Conservation (phyloP, 2,888 invertebrate species). For the Trissonchulus sp. region DNA sequence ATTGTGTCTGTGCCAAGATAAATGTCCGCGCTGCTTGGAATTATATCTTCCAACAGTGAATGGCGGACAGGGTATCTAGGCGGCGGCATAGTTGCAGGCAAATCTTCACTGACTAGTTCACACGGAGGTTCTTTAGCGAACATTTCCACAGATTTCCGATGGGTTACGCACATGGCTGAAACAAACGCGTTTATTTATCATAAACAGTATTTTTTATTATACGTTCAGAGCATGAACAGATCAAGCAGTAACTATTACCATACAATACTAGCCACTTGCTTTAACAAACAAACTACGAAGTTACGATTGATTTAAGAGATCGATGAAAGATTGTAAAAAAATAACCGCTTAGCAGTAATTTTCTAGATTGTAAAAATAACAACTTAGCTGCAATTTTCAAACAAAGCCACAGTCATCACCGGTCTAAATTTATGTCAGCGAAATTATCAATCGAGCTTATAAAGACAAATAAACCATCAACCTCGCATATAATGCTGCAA, state of each 20-base stretch:
- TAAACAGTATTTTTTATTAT: not conserved
- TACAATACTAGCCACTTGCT: too few relatives aligned
- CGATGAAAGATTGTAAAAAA: not conserved
- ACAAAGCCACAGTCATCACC: too few relatives aligned
- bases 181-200: not conserved
- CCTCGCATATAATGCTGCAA: too few relatives aligned
- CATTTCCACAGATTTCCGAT: not conserved
- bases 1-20: not conserved
- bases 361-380: not conserved
- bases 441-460: too few relatives aligned
- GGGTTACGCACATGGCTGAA: not conserved
- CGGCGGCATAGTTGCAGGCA: not conserved
- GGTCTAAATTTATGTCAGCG: too few relatives aligned
- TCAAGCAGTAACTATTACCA: too few relatives aligned
- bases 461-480: too few relatives aligned
- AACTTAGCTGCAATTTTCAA: not conserved
- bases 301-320: too few relatives aligned
- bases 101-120: not conserved
- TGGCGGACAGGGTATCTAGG: not conserved
- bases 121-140: not conserved
- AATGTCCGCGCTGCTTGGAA: not conserved
- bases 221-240: too few relatives aligned
- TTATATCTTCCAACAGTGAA: not conserved
- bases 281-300: too few relatives aligned
- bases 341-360: not conserved